Base-by-base conservation (phyloP, 2,888 invertebrate species). In the Pyrgus malvae region DNA sequence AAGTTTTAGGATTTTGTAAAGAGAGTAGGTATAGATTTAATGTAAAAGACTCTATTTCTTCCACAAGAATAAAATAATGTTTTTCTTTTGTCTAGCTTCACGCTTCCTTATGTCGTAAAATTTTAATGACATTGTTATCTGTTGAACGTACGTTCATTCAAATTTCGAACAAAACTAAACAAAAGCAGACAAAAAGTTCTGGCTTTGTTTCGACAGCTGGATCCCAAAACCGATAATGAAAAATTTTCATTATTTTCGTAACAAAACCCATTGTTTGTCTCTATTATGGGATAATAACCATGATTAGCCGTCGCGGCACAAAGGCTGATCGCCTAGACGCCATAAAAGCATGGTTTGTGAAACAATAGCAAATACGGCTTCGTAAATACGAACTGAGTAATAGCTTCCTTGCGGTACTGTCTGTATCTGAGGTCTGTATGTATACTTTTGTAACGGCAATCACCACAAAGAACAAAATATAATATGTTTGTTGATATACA, bases 231-330 rank as follows among this genome's bases (percentile, higher is more conserved):
- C 14, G 29, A 45, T 53, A 53, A 45, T 53, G 44, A 53, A 45
- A 38, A 38, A 37, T 29, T 19, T 53, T 33, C 33, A 50, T 53
- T 45, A 45, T 37, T 46, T 21, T 38, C 48, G 27, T 49, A 38
- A 46, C 40, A 44, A 38, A 48, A 48, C 50, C 38, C 29, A 42
- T 35, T 35, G 37, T 44, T 21, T 44, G 44, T 29, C 42, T 51
- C 35, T 17, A 11, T 51, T 51, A 44, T 56, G 54, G 56, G 50
- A 60, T 58, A 60, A 58, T 58, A 40, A 37, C 51, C 14, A 45
- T 56, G 60, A 60, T 60, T 55, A 60, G 56, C 50, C 12, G 54
- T 27, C 33, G 31, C 35, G 37, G 11, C 6, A 40, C 40, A 54
- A 54, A 48, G 46, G 33, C 23, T 40, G 44, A 53, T 51, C 42